Evolutionary conservation across 1,140 invertebrate species (phyloP).

Genomic region (Eumeta japonica): DNA sequence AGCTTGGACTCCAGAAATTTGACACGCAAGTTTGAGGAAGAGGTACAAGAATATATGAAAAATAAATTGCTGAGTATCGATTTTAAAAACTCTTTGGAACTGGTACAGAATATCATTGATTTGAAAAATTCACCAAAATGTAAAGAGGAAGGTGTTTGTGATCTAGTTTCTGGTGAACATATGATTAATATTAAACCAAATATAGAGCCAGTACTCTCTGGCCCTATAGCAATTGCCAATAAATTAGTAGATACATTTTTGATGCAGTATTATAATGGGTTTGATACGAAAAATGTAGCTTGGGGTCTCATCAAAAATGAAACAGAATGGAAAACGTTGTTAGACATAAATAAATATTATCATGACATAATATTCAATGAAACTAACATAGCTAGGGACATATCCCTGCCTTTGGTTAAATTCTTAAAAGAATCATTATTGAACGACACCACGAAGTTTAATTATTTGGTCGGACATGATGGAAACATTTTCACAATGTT

Average conservation of each 20-base stretch:
- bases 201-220: background rate
- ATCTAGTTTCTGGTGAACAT: background rate
- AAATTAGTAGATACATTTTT: background rate
- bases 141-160: background rate
- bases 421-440: background rate
- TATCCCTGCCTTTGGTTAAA: background rate
- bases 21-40: background rate
- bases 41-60: background rate
- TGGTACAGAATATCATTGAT: background rate
- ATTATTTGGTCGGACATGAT: background rate
- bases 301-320: background rate
- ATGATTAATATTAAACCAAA: background rate
- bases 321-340: background rate
- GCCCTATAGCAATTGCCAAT: background rate
- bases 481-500: background rate
- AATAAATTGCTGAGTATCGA: background rate
- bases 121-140: background rate
- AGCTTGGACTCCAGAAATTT: background rate
- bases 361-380: background rate
- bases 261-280: conserved; percentile 1
- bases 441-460: background rate
- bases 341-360: background rate
- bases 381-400: background rate
- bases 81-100: background rate
- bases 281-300: background rate